Evolutionary conservation across 2,888 invertebrate genomes (phyloP).

Genomic region (Bembecia ichneumoniformis): DNA sequence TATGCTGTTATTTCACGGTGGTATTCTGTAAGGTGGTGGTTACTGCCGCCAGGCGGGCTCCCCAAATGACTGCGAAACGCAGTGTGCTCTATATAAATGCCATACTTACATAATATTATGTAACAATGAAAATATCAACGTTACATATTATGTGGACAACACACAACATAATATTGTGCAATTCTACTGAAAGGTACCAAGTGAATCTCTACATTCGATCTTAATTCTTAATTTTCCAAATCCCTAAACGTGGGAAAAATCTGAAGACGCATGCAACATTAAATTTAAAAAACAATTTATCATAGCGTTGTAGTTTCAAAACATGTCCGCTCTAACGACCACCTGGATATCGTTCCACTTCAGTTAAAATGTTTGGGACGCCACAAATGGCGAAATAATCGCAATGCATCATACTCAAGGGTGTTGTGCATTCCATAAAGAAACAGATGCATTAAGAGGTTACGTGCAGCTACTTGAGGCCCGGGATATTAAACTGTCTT

Average conservation of each 20-base stretch:
- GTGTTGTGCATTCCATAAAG: slow-evolving; percentile 9
- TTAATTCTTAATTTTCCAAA: no score
- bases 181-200: no score
- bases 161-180: no score
- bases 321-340: slow-evolving; percentile 50
- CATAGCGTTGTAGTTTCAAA: slow-evolving; percentile 25
- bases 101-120: no score
- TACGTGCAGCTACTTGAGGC: background rate
- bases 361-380: slow-evolving; percentile 32
- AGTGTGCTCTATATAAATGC: no score
- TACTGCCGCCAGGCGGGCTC: no score
- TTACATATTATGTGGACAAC: no score
- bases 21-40: no score
- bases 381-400: slow-evolving; percentile 51
- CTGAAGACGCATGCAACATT: background rate
- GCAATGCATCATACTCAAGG: slow-evolving; percentile 37
- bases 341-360: slow-evolving; percentile 22
- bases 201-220: no score
- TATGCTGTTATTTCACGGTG: no score
- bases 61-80: no score
- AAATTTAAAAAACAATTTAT: slow-evolving; percentile 19
- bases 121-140: no score
- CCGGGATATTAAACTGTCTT: background rate
- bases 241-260: background rate
- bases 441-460: slow-evolving; percentile 1